Conservation (phyloP, 2,113 vertebrate species). For the Ivindomyrus marchei region DNA sequence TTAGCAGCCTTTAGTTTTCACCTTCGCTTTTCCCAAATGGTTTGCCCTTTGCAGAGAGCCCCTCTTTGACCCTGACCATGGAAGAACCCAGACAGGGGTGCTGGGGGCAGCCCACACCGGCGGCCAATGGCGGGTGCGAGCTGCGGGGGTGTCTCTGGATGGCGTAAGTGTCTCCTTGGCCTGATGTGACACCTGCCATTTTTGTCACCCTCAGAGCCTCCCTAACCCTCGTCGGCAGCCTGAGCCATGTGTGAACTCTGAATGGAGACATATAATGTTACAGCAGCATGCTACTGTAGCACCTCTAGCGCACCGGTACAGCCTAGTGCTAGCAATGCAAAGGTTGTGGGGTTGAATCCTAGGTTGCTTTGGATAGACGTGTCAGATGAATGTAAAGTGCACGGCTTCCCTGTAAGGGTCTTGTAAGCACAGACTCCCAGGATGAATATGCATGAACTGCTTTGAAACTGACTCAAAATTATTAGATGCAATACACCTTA, state of each 20-base stretch:
- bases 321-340: not conserved
- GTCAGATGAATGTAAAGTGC: not conserved
- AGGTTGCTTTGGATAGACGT: not conserved
- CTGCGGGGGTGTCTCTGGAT: not conserved
- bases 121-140: not conserved
- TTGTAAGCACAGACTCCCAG: constrained; percentile 47
- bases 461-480: constrained; percentile 26
- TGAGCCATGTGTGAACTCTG: constrained; percentile 55
- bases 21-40: not conserved
- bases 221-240: constrained; percentile 49
- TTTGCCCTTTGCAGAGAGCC: not conserved
- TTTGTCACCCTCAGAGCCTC: not conserved
- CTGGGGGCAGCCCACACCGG: not conserved
- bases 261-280: constrained; percentile 55
- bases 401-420: constrained; percentile 37
- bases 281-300: constrained; percentile 21
- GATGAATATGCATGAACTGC: constrained; percentile 40
- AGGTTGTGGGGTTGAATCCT: not conserved
- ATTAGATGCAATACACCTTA: constrained; percentile 28
- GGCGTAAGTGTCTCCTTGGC: constrained; percentile 28
- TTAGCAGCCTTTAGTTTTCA: not conserved
- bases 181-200: constrained; percentile 24
- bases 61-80: not conserved
- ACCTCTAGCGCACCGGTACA: not conserved
- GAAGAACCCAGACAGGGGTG: not conserved